Evolutionary conservation across 2,113 vertebrate genomes (phyloP), one percentile per base, ranked within the genome.

Genomic region (Rallus limicola): DNA sequence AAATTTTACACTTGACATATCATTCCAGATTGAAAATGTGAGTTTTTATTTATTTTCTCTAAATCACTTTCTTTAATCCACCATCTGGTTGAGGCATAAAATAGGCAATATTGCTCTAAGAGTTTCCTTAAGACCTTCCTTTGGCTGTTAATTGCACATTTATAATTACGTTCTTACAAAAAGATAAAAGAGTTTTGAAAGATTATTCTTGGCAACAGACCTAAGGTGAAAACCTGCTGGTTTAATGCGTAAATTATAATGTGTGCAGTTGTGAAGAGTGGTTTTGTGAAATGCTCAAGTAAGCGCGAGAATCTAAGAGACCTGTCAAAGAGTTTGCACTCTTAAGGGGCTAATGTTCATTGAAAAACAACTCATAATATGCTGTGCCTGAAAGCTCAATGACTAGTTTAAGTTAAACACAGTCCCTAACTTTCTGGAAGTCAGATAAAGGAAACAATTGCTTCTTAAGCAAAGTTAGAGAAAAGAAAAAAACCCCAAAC

Each of bases 201-300:
- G 88, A 97, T 97, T 98, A 91, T 97, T 98, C 96, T 97, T 97
- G 96, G 98, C 96, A 97, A 34, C 64, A 95, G 93, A 97, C 90
- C 87, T 95, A 52, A 97, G 96, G 96, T 97, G 97, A 98, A 96
- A 97, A 92, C 82, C 90, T 97, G 87, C 92, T 95, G 96, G 15
- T 95, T 97, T 97, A 97, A 98, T 97, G 93, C 78, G 85, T 96
- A 98, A 98, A 98, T 98, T 98, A 97, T 96, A 97, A 98, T 6
- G 82, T 97, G 86, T 93, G 85, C 86, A 40, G 86, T 97, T 95
- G 92, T 91, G 94, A 97, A 97, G 90, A 95, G 68, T 64, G 88
- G 76, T 90, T 98, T 92, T 96, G 76, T 95, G 92, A 96, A 97
- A 95, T 92, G 82, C 71, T 97, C 69, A 48, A 86, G 82, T 95